phyloP scores from a whole-genome alignment of 1,140 invertebrate species.

The Brachionus koreanus region DNA sequence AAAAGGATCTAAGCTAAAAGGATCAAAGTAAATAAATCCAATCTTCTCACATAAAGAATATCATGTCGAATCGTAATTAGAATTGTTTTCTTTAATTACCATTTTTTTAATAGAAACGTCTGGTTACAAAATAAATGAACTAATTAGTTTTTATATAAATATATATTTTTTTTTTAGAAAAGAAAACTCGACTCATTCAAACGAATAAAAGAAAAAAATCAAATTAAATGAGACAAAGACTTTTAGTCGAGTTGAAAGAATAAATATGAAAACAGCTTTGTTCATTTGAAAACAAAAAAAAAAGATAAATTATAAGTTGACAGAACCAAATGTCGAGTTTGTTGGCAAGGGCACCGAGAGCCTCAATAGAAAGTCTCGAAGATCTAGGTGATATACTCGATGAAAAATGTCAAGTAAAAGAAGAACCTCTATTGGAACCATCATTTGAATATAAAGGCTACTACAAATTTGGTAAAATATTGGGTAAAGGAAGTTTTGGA shows the following conservation, averaged over 20 bases:
- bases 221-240: neutral
- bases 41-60: neutral
- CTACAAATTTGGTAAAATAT: constrained; percentile 11
- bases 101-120: neutral
- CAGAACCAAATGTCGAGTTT: constrained; percentile 7
- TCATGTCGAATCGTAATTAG: neutral
- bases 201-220: neutral
- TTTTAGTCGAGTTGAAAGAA: neutral
- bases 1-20: neutral
- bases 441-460: constrained; percentile 18
- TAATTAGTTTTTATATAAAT: neutral
- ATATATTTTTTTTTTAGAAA: neutral
- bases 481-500: constrained; percentile 23
- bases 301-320: neutral
- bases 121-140: neutral
- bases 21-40: neutral
- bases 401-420: neutral
- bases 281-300: neutral
- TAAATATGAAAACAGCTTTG: neutral
- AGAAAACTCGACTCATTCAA: neutral
- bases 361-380: neutral
- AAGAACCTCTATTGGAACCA: neutral
- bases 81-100: neutral
- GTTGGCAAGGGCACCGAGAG: neutral
- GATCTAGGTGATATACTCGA: neutral